A percentile compares a stretch with the other conserved stretches of the same genome.
Evolutionary conservation across 1,140 invertebrate species (phyloP).

Genomic region (Ganaspis sp.): DNA sequence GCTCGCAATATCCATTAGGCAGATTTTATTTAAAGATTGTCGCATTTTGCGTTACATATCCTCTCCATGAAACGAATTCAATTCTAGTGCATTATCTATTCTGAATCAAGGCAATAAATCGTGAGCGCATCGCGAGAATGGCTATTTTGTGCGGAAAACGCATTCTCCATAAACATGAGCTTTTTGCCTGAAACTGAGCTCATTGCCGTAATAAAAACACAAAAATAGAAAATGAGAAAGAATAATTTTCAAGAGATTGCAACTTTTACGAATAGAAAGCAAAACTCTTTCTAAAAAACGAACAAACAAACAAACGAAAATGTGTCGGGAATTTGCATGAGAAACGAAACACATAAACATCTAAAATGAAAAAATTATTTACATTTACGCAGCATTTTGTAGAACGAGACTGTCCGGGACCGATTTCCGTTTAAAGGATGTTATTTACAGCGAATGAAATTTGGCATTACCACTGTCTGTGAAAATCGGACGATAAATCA

Average conservation of each 20-base stretch:
- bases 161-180: slow-evolving; percentile 22
- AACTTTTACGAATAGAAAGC: slow-evolving; percentile 2
- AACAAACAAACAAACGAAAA: too few relatives aligned
- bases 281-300: too few relatives aligned
- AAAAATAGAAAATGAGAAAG: slow-evolving; percentile 1
- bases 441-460: slow-evolving; percentile 30
- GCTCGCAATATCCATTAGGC: slow-evolving; percentile 21
- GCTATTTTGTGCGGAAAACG: slow-evolving; percentile 18
- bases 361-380: neutral
- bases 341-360: neutral
- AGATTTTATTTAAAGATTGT: slow-evolving; percentile 28
- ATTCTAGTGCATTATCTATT: slow-evolving; percentile 19
- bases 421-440: slow-evolving; percentile 18
- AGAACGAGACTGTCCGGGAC: neutral
- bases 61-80: slow-evolving; percentile 17
- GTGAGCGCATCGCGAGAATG: neutral
- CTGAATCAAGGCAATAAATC: slow-evolving; percentile 23
- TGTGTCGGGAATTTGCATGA: neutral
- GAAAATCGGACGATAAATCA: slow-evolving; percentile 15
- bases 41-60: neutral
- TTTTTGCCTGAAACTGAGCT: neutral
- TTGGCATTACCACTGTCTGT: slow-evolving; percentile 24
- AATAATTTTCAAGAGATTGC: slow-evolving; percentile 21
- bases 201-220: neutral
- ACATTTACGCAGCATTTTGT: neutral